phyloP scores from a whole-genome alignment of 1,140 invertebrate species.

The Daktulosphaira vitifoliae region DNA sequence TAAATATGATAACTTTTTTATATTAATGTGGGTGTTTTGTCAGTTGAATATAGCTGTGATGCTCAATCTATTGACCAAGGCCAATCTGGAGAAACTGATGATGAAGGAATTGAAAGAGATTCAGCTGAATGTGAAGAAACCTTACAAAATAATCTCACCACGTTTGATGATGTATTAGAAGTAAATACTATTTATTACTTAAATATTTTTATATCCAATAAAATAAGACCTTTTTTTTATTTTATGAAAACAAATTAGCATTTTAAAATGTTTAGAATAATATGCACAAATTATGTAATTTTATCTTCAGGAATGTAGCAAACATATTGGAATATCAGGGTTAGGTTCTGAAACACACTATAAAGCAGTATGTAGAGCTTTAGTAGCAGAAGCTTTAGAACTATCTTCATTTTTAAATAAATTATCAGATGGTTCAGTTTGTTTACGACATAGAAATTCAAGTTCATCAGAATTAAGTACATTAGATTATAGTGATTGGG shows the following conservation, averaged over 20 bases:
- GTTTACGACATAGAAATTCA: slow-evolving; percentile 50
- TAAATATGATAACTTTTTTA: background rate
- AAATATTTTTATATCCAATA: background rate
- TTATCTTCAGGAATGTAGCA: slow-evolving; percentile 55
- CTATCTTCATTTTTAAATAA: slow-evolving; percentile 79
- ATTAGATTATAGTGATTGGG: slow-evolving; percentile 78
- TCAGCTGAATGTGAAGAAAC: slow-evolving; percentile 62
- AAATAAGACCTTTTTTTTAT: background rate
- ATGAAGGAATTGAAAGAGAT: slow-evolving; percentile 83
- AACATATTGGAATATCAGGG: slow-evolving; percentile 50
- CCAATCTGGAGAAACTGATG: slow-evolving; percentile 57
- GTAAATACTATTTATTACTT: slow-evolving; percentile 1
- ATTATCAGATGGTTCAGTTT: slow-evolving; percentile 52
- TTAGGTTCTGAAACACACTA: slow-evolving; percentile 64
- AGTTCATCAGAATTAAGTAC: slow-evolving; percentile 59
- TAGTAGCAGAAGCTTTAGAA: slow-evolving; percentile 83
- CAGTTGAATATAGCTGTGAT: slow-evolving; percentile 28
- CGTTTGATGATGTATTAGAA: slow-evolving; percentile 33
- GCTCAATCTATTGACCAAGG: slow-evolving; percentile 27
- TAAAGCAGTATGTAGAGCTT: slow-evolving; percentile 78
- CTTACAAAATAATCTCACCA: slow-evolving; percentile 28
- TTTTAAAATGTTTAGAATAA: too few species aligned
- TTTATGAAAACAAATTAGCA: background rate
- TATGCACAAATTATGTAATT: background rate
- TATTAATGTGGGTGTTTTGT: background rate